Conservation (phyloP, 2,113 vertebrate genomes). For the Panthera leo region DNA sequence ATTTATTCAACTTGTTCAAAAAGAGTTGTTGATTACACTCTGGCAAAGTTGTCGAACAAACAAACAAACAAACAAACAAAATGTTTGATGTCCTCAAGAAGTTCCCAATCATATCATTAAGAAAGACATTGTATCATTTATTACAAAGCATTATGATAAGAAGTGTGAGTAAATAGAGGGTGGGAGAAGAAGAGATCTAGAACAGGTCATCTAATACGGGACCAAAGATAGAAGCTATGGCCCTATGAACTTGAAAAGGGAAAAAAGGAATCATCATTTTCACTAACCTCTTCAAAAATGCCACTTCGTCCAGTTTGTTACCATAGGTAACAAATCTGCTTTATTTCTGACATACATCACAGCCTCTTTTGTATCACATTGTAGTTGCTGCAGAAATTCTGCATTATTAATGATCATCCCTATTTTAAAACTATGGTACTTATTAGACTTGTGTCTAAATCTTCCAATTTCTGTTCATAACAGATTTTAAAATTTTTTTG, state of each 20-base stretch:
- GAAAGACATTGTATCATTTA: background rate
- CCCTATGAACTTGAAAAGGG: background rate
- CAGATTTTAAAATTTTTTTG: background rate
- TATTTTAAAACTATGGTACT: background rate
- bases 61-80: background rate
- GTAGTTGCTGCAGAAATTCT: background rate
- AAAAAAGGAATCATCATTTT: background rate
- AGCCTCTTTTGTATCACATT: background rate
- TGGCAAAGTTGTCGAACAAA: background rate
- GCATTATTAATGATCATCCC: background rate
- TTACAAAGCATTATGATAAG: background rate
- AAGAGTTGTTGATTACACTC: background rate
- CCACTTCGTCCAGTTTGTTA: background rate
- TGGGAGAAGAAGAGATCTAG: background rate
- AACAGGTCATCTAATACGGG: background rate
- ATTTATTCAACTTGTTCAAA: background rate
- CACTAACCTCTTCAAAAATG: background rate
- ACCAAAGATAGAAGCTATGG: background rate
- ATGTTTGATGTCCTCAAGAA: background rate
- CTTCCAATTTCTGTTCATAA: background rate
- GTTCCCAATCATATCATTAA: background rate
- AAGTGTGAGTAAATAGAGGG: background rate
- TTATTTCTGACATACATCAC: background rate
- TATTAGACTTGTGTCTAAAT: background rate
- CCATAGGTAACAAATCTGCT: background rate